Base-by-base conservation (phyloP, 2,113 vertebrate species). In the Amphiprion percula region DNA sequence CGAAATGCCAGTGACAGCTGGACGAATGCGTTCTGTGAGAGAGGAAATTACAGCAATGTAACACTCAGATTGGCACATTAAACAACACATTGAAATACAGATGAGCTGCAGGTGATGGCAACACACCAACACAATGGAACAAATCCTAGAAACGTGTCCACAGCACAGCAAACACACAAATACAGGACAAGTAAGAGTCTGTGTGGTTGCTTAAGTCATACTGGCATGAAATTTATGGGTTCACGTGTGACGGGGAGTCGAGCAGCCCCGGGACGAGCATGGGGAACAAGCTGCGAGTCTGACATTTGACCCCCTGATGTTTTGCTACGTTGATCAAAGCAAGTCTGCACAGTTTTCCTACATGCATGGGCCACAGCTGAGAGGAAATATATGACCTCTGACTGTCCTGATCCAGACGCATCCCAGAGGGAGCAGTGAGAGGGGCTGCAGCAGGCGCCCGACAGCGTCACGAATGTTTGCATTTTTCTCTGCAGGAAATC, bases 1-100 rank as follows among this genome's bases (percentile, higher is more conserved):
- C 97, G 97, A 94, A 96, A 99, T n/a, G 98, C 98, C 94, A 99
- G 94, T 66, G 98, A 99, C 82, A 99, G 96, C 89, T 99, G 98
- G 74, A 99, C 93, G 87, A 99, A 99, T 17, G 98, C 97, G 68
- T 97, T 99, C 98, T 99, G 95, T 87, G 66, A 37, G 82, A 92
- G 75, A 93, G 88, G 82, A 87, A 79, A 64, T 70, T 4, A 39
- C 52, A 10, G 14, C 71, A 66, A 83, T 85, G 54, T 54, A 66
- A 82, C 30, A 26, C 74, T 74, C 47, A 28, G 19, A 70, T 59
- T 19, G 26, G 28, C 33, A 77, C 59, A 79, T 71, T 37, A 71
- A 64, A 75, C 17, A 47, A n/a, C 30, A 52, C 39, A 58, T 68
- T 65, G 68, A 80, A 79, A 59, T 12, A 49, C 14, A 47, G 11